These are phyloP conservation scores for Tiliacea citrago DNA, from an alignment of 2,888 invertebrate genomes.

Conservation along the genomic window DNA sequence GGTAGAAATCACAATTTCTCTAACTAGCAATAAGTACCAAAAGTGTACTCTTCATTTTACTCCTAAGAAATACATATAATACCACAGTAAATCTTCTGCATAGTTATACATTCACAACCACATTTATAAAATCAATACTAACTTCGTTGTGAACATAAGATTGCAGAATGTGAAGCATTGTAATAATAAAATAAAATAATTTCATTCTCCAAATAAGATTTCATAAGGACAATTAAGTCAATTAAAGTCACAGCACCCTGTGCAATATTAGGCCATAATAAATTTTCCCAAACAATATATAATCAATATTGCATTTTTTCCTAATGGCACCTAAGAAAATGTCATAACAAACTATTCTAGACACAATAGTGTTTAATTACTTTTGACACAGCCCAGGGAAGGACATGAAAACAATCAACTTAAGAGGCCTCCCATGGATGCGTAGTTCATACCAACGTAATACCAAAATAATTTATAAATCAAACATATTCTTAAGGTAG, in stretches of 20 bases:
- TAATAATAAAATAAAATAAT: conserved; percentile 45
- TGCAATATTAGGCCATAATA: conserved; percentile 73
- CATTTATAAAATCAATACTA: conserved; percentile 70
- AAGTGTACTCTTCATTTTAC: conserved; percentile 74
- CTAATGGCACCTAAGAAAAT: conserved; percentile 70
- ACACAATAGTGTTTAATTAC: conserved; percentile 74
- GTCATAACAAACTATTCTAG: conserved; percentile 68
- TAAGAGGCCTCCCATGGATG: no score
- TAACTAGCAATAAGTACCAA: conserved; percentile 80
- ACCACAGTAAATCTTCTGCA: conserved; percentile 68
- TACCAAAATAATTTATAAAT: no score
- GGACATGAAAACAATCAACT: conserved; percentile 70
- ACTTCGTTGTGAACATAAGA: conserved; percentile 78
- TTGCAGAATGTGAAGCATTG: conserved; percentile 51
- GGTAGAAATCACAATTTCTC: conserved; percentile 75
- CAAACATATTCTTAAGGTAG: no score
- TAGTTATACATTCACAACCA: conserved; percentile 82
- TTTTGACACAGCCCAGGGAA: conserved; percentile 76
- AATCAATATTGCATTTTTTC: conserved; percentile 58
- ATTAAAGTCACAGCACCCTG: conserved; percentile 73
- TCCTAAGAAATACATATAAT: conserved; percentile 73
- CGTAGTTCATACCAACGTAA: no score
- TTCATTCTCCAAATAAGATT: conserved; percentile 46
- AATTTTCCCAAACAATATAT: conserved; percentile 55
- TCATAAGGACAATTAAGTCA: conserved; percentile 39